phyloP scores from a whole-genome alignment of 2,888 invertebrate genomes.

The Craniophora ligustri region DNA sequence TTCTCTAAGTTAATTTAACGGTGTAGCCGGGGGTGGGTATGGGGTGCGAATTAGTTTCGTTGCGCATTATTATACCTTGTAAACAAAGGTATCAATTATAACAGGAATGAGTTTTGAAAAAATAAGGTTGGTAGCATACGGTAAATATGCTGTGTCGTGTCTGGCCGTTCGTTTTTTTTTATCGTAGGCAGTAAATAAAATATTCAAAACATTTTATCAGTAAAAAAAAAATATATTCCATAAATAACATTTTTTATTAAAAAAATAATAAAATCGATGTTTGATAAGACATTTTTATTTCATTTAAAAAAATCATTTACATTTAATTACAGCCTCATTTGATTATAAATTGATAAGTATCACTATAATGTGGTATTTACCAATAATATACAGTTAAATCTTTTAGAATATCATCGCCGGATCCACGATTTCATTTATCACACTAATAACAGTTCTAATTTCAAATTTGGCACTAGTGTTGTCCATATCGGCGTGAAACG shows the following conservation, averaged over 20 bases:
- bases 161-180: no score
- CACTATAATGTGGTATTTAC: conserved; percentile 22
- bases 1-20: conserved; percentile 61
- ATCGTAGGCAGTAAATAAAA: no score
- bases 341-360: conserved; percentile 3
- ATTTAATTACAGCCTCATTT: conserved; percentile 18
- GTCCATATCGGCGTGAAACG: conserved; percentile 80
- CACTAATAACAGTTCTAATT: conserved; percentile 57
- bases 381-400: conserved; percentile 1
- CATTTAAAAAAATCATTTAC: conserved; percentile 16
- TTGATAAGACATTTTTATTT: conserved; percentile 34
- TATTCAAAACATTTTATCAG: no score
- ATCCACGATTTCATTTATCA: conserved; percentile 46
- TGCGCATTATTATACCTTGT: conserved; percentile 52
- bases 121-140: neutral
- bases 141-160: neutral
- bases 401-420: conserved; percentile 17
- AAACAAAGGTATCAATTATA: conserved; percentile 56
- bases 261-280: conserved; percentile 33
- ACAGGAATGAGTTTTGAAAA: neutral
- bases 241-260: conserved; percentile 38
- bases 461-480: conserved; percentile 70
- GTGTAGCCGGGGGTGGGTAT: conserved; percentile 26
- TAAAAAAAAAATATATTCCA: conserved; percentile 21
- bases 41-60: conserved; percentile 59